phyloP scores from a whole-genome alignment of 2,888 invertebrate species.

The Euclidia mi region DNA sequence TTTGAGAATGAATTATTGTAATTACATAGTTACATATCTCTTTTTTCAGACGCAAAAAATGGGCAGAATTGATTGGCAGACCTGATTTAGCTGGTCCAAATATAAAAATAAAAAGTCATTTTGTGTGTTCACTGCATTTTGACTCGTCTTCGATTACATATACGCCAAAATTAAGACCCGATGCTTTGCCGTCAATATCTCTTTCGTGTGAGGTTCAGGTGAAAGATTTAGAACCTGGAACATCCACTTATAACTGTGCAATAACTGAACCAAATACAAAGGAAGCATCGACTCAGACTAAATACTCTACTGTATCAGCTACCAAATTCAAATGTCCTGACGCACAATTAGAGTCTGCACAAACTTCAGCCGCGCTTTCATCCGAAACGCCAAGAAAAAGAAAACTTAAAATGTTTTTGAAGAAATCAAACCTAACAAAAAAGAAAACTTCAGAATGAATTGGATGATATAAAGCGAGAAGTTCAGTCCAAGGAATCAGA shows the following conservation, averaged over 20 bases:
- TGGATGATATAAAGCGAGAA: conserved; percentile 2
- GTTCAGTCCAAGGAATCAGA: conserved; percentile 10
- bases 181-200: conserved; percentile 13
- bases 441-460: conserved; percentile 4
- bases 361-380: conserved; percentile 1
- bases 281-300: background rate
- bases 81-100: conserved; percentile 3
- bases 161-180: conserved; percentile 1
- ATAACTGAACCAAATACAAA: background rate
- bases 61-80: conserved; percentile 4
- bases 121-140: background rate
- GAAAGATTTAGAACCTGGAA: conserved; percentile 4
- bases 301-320: background rate
- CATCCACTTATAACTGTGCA: conserved; percentile 2
- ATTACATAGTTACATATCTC: too few species aligned
- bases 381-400: background rate
- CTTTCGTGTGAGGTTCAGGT: too few species aligned
- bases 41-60: conserved; percentile 6
- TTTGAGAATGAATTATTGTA: too few species aligned
- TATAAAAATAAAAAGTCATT: background rate
- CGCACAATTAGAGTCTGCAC: background rate
- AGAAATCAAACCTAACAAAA: conserved; percentile 1
- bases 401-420: background rate
- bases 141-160: background rate
- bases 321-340: background rate